These are phyloP conservation scores for Agonopterix subpropinquella DNA, from an alignment of 2,888 invertebrate species.

Conservation along the genomic window DNA sequence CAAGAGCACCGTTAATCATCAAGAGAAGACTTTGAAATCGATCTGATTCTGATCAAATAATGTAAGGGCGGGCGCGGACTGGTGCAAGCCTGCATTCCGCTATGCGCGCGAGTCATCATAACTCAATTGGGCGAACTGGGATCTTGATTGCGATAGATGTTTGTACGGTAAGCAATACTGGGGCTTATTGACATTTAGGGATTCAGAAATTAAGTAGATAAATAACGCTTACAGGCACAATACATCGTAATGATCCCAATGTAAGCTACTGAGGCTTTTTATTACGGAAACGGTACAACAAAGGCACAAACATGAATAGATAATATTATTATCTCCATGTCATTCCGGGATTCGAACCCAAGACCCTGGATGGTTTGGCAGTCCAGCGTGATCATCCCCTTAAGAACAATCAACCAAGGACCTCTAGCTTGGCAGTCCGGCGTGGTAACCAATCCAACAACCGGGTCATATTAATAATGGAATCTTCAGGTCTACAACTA, in stretches of 20 bases:
- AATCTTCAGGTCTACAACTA: too few relatives aligned
- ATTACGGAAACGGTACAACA: background rate
- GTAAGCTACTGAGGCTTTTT: background rate
- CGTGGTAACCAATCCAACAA: too few relatives aligned
- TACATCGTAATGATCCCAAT: too few relatives aligned
- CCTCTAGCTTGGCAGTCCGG: too few relatives aligned
- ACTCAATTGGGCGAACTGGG: conserved; percentile 33
- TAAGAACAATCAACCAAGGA: too few relatives aligned
- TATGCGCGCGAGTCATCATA: conserved; percentile 32
- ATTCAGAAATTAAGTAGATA: background rate
- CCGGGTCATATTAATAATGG: too few relatives aligned
- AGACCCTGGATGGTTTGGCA: too few relatives aligned
- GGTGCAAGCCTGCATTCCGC: conserved; percentile 30
- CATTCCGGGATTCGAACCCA: too few relatives aligned
- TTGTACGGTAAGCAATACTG: background rate
- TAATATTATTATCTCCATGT: background rate
- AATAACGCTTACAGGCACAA: background rate
- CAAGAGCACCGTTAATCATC: background rate
- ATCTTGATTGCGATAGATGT: conserved; percentile 37
- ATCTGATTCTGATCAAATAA: conserved; percentile 4
- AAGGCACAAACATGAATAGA: background rate
- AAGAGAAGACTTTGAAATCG: background rate
- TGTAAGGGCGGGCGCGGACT: background rate
- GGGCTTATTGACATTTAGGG: too few relatives aligned
- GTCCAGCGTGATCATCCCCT: too few relatives aligned